Evolutionary conservation across 2,113 vertebrate species (phyloP), one percentile per base, ranked within the genome.

Genomic region (Xiphophorus maculatus): DNA sequence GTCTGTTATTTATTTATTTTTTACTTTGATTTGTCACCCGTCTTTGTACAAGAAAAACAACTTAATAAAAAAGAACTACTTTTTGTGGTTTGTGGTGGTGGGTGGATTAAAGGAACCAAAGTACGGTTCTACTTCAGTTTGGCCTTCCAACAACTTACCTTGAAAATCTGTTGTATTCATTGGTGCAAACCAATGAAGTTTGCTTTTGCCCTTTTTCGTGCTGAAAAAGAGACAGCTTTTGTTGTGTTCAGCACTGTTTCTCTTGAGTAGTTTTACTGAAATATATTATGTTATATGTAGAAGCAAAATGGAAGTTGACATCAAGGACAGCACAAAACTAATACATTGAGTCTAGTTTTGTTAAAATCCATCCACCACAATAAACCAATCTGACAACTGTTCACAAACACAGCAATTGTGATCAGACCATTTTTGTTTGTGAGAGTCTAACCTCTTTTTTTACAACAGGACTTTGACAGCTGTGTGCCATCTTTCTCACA

Each of bases 391-490:
- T 66, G 40, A 58, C 44, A 33, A 4, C 32, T 67, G n/a, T 27
- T 71, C 63, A 1, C 42, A 28, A 80, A 29, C 73, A 27, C 61
- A 63, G 32, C 62, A 64, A 58, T 63, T 40, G 40, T 77, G 90
- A 81, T 73, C 86, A 66, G 65, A 68, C 66, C 58, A 4, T 73
- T 82, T 62, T 60, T 12, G 0, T 51, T 19, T 92, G 80, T 76
- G 74, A 87, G 93, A 87, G 93, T 87, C 32, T 1, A 64, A 93
- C 91, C 33, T 86, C 95, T 90, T 96, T 30, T 30, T 87, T 94
- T 92, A 88, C 94, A 93, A 92, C 95, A 96, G 95, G 95, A 93
- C 94, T 91, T 91, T 63, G 94, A 90, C 91, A 90, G 93, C 94
- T 93, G 71, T 73, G 22, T 79, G 80, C 69, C 63, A 88, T 92